Evolutionary conservation across 2,888 invertebrate species (phyloP).

Genomic region (Ormyrus rosae): DNA sequence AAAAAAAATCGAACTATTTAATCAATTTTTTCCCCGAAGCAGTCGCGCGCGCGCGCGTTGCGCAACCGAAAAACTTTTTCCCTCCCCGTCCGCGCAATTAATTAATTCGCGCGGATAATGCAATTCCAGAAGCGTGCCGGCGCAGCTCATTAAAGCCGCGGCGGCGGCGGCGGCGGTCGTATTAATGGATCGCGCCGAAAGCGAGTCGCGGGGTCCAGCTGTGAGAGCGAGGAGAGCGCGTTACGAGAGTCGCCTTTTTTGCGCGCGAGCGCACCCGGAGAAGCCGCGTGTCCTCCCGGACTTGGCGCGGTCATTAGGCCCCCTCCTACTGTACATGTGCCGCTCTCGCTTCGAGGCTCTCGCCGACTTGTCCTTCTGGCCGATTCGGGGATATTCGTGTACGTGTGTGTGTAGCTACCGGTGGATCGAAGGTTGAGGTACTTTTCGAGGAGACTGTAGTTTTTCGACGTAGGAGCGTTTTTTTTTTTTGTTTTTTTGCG

Average conservation of each 20-base stretch:
- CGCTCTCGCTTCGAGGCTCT: background rate
- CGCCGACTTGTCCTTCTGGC: background rate
- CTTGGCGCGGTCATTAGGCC: background rate
- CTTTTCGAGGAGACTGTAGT: too few species aligned
- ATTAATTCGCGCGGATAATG: constrained; percentile 1
- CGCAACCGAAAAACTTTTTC: background rate
- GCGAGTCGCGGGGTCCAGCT: background rate
- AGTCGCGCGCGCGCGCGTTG: too few species aligned
- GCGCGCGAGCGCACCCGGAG: background rate
- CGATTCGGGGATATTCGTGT: background rate
- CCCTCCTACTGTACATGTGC: too few species aligned
- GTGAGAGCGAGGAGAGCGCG: background rate
- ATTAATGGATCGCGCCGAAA: constrained; percentile 33
- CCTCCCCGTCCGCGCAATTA: background rate
- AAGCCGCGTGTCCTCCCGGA: background rate
- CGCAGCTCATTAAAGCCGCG: too few species aligned
- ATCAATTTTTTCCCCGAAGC: too few species aligned
- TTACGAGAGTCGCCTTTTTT: background rate
- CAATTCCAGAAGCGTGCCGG: too few species aligned
- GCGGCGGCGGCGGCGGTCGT: background rate
- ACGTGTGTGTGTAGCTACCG: too few species aligned
- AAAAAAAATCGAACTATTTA: too few species aligned
- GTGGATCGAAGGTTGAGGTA: too few species aligned
- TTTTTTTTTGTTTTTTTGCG: too few species aligned
- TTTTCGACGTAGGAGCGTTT: too few species aligned